phyloP scores from a whole-genome alignment of 92 coral and sea anemone species.

The Parazoanthus atlanticus region DNA sequence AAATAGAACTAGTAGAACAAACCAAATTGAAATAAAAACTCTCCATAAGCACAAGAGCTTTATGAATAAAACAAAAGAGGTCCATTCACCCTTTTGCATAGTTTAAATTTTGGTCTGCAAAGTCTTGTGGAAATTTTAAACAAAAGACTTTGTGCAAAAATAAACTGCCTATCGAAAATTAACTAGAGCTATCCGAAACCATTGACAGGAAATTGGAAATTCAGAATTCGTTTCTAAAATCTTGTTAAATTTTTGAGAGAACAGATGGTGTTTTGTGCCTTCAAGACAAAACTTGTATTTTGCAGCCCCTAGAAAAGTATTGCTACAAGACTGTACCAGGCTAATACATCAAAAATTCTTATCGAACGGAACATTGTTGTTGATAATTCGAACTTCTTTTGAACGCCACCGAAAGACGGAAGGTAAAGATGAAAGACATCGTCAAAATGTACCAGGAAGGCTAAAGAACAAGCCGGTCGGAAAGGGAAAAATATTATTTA shows the following conservation, averaged over 20 bases:
- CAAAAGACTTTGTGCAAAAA: conserved; percentile 8
- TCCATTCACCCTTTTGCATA: conserved; percentile 2
- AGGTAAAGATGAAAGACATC: background rate
- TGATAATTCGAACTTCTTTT: background rate
- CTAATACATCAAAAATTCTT: conserved; percentile 9
- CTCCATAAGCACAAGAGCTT: background rate
- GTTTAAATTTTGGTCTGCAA: conserved; percentile 3
- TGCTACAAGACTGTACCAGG: background rate
- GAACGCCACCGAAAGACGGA: background rate
- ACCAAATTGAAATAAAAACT: conserved; percentile 4
- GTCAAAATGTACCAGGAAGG: background rate
- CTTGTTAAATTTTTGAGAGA: conserved; percentile 15
- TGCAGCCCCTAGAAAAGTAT: background rate
- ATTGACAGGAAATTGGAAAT: conserved; percentile 20
- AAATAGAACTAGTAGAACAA: conserved; percentile 1
- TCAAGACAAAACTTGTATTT: conserved; percentile 10
- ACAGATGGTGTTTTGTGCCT: conserved; percentile 26
- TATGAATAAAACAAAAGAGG: conserved; percentile 20
- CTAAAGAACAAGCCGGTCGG: background rate
- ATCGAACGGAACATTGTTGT: background rate
- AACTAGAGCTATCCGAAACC: conserved; percentile 4
- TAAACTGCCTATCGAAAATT: background rate
- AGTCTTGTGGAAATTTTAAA: conserved; percentile 3
- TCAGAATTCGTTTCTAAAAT: conserved; percentile 1
- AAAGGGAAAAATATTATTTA: background rate